Evolutionary conservation across 2,113 vertebrate species (phyloP), one percentile per base, ranked within the genome.

Genomic region (Xiphorhynchus elegans): DNA sequence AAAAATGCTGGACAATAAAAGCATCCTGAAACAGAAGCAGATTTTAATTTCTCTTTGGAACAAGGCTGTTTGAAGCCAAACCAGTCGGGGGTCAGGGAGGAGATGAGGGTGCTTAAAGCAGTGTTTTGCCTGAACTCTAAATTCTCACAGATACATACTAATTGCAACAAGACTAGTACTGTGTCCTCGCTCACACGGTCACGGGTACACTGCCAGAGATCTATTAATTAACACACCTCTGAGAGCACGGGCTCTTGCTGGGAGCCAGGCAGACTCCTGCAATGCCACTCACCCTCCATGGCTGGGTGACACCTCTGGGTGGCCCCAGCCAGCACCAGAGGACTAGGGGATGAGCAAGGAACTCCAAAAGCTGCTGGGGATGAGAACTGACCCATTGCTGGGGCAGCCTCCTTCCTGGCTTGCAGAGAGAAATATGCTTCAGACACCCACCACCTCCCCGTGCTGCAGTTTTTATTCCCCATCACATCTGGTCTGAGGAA

Each of bases 211-310:
- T 14, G 18, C 10, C 63, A 52, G 80, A 69, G 44, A 40, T 62
- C 63, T 17, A 3, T 8, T 44, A 66, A 75, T n/a, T 26, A 73
- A 16, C 60, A 66, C 10, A 4, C 10, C 2, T 29, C 42, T 15
- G 40, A 39, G 39, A 75, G 67, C 67, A 8, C 16, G 2, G 10
- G 49, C 37, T 44, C 24, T 44, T 26, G 39, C 53, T 24, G 58
- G 29, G 11, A 56, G 33, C 56, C 52, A 14, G 47, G 24, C 84
- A 87, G 52, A 47, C 53, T 47, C 63, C 7, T 15, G 13, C 50
- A 10, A 31, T 16, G 35, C 46, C 52, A 6, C 40, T 42, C 0
- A 0, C 17, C 52, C 72, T 42, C 73, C 6, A 4, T 0, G 1
- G 39, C 55, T 42, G 39, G 69, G 20, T 44, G 13, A 1, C 29